These are phyloP conservation scores for Myzus persicae DNA, from an alignment of 1,140 invertebrate species.

Conservation along the genomic window DNA sequence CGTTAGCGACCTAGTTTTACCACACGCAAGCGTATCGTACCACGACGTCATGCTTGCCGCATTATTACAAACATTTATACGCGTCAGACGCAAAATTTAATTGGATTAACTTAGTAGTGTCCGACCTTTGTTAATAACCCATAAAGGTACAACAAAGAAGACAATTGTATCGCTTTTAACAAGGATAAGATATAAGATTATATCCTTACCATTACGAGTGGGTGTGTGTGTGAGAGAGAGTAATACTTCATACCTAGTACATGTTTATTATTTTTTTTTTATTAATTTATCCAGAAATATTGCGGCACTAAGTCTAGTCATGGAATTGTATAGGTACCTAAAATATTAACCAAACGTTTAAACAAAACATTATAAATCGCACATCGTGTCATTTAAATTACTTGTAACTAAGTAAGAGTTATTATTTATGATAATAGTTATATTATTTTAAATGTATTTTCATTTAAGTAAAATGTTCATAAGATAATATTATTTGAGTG, in stretches of 20 bases:
- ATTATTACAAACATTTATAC: background rate
- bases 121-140: background rate
- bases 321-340: background rate
- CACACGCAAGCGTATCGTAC: background rate
- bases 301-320: too few species aligned
- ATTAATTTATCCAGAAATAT: too few species aligned
- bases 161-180: background rate
- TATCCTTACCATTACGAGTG: too few species aligned
- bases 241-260: too few species aligned
- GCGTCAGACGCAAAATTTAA: background rate
- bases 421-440: background rate
- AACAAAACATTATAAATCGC: background rate
- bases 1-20: background rate
- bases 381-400: too few species aligned
- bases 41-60: background rate
- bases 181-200: background rate
- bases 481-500: background rate
- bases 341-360: background rate
- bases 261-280: too few species aligned
- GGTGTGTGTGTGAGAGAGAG: too few species aligned
- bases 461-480: background rate
- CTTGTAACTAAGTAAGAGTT: background rate
- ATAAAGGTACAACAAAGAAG: background rate
- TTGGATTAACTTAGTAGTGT: background rate
- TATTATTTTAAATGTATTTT: too few species aligned